phyloP scores from a whole-genome alignment of 2,797 vertebrate genomes.

The Silurus lanzhouensis region DNA sequence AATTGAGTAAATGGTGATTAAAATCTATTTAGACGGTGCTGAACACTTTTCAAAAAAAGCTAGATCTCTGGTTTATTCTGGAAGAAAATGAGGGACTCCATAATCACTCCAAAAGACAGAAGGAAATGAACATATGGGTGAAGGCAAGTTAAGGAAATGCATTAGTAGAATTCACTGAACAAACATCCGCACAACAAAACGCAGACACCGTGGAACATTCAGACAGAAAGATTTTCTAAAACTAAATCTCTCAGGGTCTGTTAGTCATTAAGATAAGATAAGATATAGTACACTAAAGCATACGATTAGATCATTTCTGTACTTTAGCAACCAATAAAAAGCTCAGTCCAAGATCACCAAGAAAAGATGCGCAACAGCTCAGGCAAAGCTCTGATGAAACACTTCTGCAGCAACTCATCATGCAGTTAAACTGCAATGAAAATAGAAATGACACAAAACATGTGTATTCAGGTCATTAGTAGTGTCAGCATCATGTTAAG shows the following conservation, averaged over 20 bases:
- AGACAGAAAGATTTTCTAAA: conserved; percentile 1
- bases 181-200: background rate
- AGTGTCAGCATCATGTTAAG: background rate
- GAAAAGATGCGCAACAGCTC: background rate
- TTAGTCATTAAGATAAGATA: background rate
- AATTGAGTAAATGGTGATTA: background rate
- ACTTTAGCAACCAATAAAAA: conserved; percentile 35
- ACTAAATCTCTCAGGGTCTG: background rate
- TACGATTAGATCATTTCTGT: background rate
- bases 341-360: conserved; percentile 25
- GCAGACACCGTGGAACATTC: background rate
- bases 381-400: background rate
- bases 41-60: background rate
- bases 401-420: background rate
- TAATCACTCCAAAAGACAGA: background rate
- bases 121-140: background rate
- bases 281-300: background rate
- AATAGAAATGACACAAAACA: background rate
- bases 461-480: background rate
- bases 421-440: background rate
- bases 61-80: background rate
- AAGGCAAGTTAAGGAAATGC: background rate
- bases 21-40: background rate
- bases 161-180: background rate
- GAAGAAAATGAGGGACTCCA: background rate